phyloP scores from a whole-genome alignment of 2,797 vertebrate species.

The Pampus argenteus region DNA sequence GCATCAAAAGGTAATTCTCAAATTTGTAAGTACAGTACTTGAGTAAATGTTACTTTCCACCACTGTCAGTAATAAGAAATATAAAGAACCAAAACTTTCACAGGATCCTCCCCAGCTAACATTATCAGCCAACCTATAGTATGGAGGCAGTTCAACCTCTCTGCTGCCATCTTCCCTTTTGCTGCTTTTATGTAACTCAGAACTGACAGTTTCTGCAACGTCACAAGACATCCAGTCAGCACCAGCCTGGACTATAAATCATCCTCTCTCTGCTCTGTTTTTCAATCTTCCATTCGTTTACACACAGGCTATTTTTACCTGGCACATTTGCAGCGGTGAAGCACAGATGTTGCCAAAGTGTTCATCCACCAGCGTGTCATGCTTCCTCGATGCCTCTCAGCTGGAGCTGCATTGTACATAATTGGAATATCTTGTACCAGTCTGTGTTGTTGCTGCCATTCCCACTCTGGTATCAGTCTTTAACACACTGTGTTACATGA shows the following conservation, averaged over 20 bases:
- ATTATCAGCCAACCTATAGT: conserved; percentile 1
- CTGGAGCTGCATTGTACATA: neutral
- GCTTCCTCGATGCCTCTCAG: conserved; percentile 10
- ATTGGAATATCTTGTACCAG: conserved; percentile 19
- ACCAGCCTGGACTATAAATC: conserved; percentile 26
- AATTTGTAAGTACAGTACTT: no score
- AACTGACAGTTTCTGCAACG: conserved; percentile 53
- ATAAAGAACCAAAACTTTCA: no score
- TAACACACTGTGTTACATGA: neutral
- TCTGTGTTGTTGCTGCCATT: neutral
- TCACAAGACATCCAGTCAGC: conserved; percentile 36
- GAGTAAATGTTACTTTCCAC: no score
- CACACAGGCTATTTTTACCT: conserved; percentile 23
- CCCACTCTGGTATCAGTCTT: neutral
- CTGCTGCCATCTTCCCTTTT: conserved; percentile 42
- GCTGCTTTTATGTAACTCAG: conserved; percentile 62
- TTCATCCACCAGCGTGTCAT: neutral
- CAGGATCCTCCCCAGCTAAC: conserved; percentile 35
- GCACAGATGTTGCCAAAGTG: conserved; percentile 9
- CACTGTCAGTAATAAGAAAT: no score
- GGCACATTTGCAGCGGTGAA: neutral
- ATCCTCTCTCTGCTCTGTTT: conserved; percentile 2
- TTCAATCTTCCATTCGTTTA: conserved; percentile 4
- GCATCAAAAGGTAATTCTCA: no score
- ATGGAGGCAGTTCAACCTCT: conserved; percentile 21